Percentiles rank a stretch among this genome's conserved stretches.
Conservation (phyloP, 2,797 vertebrate species). For the Arnoldichthys spilopterus region DNA sequence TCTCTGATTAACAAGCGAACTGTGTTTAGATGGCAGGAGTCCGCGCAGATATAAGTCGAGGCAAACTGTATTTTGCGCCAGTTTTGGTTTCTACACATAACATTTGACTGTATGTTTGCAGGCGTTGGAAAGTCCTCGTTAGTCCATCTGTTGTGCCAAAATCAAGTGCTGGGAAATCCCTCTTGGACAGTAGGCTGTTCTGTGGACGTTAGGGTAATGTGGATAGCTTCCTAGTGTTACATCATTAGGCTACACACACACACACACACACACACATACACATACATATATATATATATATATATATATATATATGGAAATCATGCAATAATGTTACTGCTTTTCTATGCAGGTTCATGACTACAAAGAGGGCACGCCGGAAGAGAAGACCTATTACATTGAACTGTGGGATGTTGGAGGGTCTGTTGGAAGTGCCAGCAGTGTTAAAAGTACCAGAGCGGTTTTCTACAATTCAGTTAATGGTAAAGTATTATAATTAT, state of each 20-base stretch:
- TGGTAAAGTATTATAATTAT: constrained; percentile 75
- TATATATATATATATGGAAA: neutral
- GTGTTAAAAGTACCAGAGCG: constrained; percentile 94
- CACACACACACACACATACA: no score
- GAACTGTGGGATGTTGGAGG: constrained; percentile 98
- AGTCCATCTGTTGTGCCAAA: constrained; percentile 94
- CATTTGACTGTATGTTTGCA: constrained; percentile 60
- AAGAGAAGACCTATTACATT: constrained; percentile 96
- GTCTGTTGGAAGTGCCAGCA: constrained; percentile 92
- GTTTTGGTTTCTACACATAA: neutral
- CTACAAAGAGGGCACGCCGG: constrained; percentile 96
- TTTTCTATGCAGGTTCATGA: constrained; percentile 86
- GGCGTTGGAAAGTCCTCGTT: constrained; percentile 97
- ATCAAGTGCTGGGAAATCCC: constrained; percentile 94
- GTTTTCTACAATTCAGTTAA: constrained; percentile 97
- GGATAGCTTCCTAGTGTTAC: neutral
- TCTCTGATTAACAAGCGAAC: neutral
- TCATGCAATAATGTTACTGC: neutral
- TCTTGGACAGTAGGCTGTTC: constrained; percentile 99
- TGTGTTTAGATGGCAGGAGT: neutral
- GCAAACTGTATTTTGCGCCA: neutral
- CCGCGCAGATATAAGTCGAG: neutral
- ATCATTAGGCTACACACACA: no score
- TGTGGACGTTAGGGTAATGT: constrained; percentile 93
- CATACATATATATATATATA: no score